Evolutionary conservation across 1,140 invertebrate genomes (phyloP).

Genomic region (Lepidurus arcticus): DNA sequence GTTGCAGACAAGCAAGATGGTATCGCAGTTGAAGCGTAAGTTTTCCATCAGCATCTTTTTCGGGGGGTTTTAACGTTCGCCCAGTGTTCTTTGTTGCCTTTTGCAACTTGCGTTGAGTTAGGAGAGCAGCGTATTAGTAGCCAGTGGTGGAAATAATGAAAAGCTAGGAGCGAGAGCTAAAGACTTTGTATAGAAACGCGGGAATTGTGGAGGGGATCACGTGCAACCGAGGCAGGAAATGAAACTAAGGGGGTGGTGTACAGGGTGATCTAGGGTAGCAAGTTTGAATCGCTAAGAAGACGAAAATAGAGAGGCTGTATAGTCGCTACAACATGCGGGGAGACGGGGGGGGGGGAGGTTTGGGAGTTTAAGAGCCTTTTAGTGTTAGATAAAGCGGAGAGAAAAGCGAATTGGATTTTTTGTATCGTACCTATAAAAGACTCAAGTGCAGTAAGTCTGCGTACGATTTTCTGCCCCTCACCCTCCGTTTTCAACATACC

Average conservation of each 20-base stretch:
- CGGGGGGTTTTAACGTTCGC: no score
- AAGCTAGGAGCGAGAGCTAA: background rate
- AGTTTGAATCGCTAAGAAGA: background rate
- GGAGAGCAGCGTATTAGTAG: constrained; percentile 5
- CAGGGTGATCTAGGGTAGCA: background rate
- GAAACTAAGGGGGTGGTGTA: background rate
- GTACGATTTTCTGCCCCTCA: constrained; percentile 4
- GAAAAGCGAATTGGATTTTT: constrained; percentile 10
- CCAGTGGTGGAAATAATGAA: constrained; percentile 13
- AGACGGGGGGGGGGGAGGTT: background rate
- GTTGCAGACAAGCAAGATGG: constrained; percentile 14
- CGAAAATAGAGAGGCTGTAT: background rate
- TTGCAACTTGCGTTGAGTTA: background rate
- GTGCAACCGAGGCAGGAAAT: constrained; percentile 9
- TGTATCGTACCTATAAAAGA: constrained; percentile 3
- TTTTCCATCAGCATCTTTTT: constrained; percentile 16
- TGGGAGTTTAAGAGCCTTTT: constrained; percentile 8
- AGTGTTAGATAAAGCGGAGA: background rate
- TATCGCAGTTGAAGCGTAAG: constrained; percentile 18
- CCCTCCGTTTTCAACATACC: background rate
- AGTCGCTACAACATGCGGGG: background rate
- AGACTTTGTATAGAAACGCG: background rate
- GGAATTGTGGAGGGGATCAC: background rate
- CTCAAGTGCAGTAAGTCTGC: constrained; percentile 1
- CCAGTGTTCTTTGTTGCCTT: no score